Evolutionary conservation across 1,140 invertebrate species (phyloP).

Genomic region (Cydia strobilella): DNA sequence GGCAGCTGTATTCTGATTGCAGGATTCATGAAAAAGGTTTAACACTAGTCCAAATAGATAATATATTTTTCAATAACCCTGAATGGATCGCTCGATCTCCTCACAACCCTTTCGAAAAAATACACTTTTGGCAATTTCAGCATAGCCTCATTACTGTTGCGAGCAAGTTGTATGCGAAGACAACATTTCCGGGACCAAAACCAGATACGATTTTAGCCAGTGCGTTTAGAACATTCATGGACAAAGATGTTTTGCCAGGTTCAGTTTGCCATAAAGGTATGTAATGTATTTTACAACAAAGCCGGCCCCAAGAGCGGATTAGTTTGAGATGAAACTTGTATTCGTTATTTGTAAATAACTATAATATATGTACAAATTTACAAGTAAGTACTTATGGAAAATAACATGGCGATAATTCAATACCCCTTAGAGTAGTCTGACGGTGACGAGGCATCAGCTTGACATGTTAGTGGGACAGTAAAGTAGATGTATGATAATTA

Average conservation of each 20-base stretch:
- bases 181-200: constrained; percentile 54
- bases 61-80: constrained; percentile 66
- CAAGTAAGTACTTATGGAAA: no score
- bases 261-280: constrained; percentile 67
- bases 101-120: constrained; percentile 81
- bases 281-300: constrained; percentile 26
- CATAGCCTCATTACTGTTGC: constrained; percentile 78
- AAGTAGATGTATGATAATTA: background rate
- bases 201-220: constrained; percentile 71
- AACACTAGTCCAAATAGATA: constrained; percentile 78
- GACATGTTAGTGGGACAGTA: background rate
- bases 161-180: constrained; percentile 72
- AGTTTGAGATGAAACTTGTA: no score
- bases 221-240: constrained; percentile 78
- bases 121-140: constrained; percentile 83
- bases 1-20: constrained; percentile 82
- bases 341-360: no score
- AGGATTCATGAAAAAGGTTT: constrained; percentile 72
- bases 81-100: constrained; percentile 67
- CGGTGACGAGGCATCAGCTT: no score
- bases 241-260: constrained; percentile 70
- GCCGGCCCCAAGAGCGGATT: no score
- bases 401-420: no score
- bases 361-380: no score
- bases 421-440: no score